Evolutionary conservation across 2,888 invertebrate species (phyloP).

Genomic region (Luffia ferchaultella): DNA sequence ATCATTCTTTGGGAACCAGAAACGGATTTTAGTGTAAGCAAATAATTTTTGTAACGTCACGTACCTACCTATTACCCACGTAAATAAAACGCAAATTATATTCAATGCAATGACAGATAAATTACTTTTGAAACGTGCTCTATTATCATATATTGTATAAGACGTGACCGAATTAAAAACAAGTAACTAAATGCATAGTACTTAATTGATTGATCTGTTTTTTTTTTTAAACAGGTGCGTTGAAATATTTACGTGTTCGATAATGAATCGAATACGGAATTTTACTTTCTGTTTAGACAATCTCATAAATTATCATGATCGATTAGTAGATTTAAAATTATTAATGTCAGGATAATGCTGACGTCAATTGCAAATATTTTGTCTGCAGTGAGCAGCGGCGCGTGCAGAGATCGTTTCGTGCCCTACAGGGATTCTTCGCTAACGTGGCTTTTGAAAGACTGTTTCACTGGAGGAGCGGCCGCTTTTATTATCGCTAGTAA

Average conservation of each 20-base stretch:
- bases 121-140: too few relatives aligned
- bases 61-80: too few relatives aligned
- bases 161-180: too few relatives aligned
- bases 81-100: too few relatives aligned
- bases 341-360: too few relatives aligned
- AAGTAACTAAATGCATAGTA: too few relatives aligned
- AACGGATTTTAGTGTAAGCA: too few relatives aligned
- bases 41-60: too few relatives aligned
- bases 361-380: too few relatives aligned
- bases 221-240: background rate
- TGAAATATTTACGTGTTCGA: background rate
- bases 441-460: slow-evolving; percentile 84
- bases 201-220: background rate
- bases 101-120: too few relatives aligned
- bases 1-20: too few relatives aligned
- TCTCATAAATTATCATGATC: background rate
- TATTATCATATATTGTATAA: too few relatives aligned
- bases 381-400: slow-evolving; percentile 32
- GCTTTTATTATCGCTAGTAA: slow-evolving; percentile 84
- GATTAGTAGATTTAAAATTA: background rate
- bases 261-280: background rate
- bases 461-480: slow-evolving; percentile 79
- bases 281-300: background rate
- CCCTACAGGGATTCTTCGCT: slow-evolving; percentile 83
- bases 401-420: slow-evolving; percentile 64